Conservation (phyloP, 2,888 invertebrate species). For the Frankliniella intonsa region DNA sequence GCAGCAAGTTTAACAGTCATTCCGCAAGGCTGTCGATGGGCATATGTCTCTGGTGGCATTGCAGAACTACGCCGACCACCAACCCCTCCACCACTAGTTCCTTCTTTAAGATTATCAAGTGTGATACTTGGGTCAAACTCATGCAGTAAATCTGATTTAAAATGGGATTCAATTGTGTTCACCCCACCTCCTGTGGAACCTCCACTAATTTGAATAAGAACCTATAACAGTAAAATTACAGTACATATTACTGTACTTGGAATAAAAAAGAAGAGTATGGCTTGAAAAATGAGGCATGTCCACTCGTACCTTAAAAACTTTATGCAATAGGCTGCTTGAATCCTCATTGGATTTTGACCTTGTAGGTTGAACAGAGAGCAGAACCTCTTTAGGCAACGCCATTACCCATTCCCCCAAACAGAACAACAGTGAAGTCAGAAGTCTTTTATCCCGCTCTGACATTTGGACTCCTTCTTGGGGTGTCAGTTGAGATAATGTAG, state of each 20-base stretch:
- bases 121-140: slow-evolving; percentile 71
- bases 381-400: slow-evolving; percentile 55
- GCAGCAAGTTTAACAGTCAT: slow-evolving; percentile 57
- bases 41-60: slow-evolving; percentile 11
- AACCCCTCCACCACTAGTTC: slow-evolving; percentile 14
- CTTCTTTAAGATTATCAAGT: slow-evolving; percentile 57
- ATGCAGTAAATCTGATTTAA: slow-evolving; percentile 54
- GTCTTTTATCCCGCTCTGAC: slow-evolving; percentile 61
- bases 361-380: slow-evolving; percentile 39
- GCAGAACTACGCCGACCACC: slow-evolving; percentile 7
- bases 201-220: slow-evolving; percentile 57
- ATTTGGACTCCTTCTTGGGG: slow-evolving; percentile 44
- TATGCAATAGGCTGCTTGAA: slow-evolving; percentile 51
- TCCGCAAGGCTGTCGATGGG: slow-evolving; percentile 46
- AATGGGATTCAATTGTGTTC: slow-evolving; percentile 38
- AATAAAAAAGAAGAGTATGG: slow-evolving; percentile 5
- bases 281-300: not conserved
- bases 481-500: slow-evolving; percentile 52
- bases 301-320: slow-evolving; percentile 64
- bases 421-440: slow-evolving; percentile 76
- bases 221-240: slow-evolving; percentile 45
- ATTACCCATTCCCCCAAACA: slow-evolving; percentile 94
- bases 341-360: slow-evolving; percentile 23
- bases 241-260: not conserved
- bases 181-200: slow-evolving; percentile 54